Evolutionary conservation across 2,797 vertebrate genomes (phyloP).

Genomic region (Gymnothorax javanicus): DNA sequence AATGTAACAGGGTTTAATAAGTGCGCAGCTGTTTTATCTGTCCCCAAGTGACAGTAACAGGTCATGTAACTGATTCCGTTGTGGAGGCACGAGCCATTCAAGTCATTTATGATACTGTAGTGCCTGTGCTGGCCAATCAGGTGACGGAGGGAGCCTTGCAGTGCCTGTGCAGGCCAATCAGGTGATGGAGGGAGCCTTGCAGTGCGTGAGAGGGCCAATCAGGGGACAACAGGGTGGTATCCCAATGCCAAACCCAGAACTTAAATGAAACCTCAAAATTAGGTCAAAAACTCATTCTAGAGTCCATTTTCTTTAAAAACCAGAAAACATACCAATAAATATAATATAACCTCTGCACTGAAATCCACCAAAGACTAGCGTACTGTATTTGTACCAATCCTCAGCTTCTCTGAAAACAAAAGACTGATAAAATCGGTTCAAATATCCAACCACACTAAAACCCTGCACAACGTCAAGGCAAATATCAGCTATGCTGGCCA

Average conservation of each 20-base stretch:
- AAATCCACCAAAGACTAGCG: background rate
- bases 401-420: background rate
- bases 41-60: conserved; percentile 18
- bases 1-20: conserved; percentile 30
- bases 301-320: background rate
- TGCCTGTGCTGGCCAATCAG: background rate
- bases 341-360: background rate
- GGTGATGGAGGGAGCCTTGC: background rate
- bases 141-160: background rate
- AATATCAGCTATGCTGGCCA: background rate
- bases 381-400: too few species aligned
- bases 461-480: background rate
- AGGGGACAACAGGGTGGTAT: conserved; percentile 2
- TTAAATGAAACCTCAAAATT: conserved; percentile 22
- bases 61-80: conserved; percentile 25
- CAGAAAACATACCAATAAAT: background rate
- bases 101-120: conserved; percentile 15
- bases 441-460: too few species aligned
- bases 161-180: background rate
- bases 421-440: too few species aligned
- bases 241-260: conserved; percentile 20
- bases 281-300: background rate
- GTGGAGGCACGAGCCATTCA: conserved; percentile 3
- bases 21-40: conserved; percentile 33
- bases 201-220: background rate